A percentile compares a stretch with the other conserved stretches of the same genome.
phyloP scores from a whole-genome alignment of 2,797 vertebrate genomes.

The Sarcoramphus papa region DNA sequence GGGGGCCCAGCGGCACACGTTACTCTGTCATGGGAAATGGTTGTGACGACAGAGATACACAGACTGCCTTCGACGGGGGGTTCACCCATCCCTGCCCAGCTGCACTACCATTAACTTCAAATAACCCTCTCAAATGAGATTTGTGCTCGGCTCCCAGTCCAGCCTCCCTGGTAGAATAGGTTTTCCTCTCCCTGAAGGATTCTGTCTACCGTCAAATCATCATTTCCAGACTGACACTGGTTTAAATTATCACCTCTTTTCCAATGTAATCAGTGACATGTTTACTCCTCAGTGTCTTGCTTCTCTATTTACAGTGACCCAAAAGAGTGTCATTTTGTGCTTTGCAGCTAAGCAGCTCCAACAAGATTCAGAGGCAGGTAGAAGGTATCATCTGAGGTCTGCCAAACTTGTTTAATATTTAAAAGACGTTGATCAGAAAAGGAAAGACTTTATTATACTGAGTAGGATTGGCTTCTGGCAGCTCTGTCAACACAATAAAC shows the following conservation, averaged over 20 bases:
- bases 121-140: neutral
- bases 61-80: rapidly evolving
- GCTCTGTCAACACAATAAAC: neutral
- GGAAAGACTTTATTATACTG: neutral
- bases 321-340: neutral
- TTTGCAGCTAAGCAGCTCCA: neutral
- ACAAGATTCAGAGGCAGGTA: neutral
- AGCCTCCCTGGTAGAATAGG: neutral
- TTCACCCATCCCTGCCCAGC: neutral
- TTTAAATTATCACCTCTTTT: neutral
- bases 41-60: neutral
- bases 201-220: neutral
- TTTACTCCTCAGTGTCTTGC: neutral
- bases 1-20: rapidly evolving
- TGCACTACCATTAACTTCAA: neutral
- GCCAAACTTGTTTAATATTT: neutral
- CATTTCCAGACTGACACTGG: neutral
- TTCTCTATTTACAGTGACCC: neutral
- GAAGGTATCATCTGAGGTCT: neutral
- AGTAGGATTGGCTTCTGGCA: neutral
- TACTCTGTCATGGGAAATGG: neutral
- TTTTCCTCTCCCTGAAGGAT: neutral
- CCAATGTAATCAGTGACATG: neutral
- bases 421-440: neutral
- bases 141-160: neutral